Percentiles rank a stretch among this genome's conserved stretches.
These are phyloP conservation scores for Mustelus asterias DNA, from an alignment of 2,113 vertebrate genomes.

Conservation along the genomic window DNA sequence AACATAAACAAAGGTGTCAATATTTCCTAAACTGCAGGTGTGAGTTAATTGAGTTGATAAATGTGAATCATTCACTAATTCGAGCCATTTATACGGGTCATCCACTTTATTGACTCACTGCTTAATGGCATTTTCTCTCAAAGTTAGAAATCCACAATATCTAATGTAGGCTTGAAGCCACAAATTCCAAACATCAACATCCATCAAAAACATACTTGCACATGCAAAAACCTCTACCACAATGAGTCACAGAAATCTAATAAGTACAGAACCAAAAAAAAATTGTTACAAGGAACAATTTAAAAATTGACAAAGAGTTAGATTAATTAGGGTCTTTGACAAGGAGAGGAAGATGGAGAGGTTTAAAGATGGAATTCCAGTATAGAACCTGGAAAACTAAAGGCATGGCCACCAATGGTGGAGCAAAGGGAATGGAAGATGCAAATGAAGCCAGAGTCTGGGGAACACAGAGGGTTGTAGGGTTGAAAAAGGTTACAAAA, in stretches of 20 bases:
- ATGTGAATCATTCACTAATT: neutral
- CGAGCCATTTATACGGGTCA: neutral
- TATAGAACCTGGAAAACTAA: no score
- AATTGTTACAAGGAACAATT: neutral
- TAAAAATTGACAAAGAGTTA: neutral
- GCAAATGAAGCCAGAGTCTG: no score
- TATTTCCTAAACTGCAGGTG: neutral
- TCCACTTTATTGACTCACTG: neutral
- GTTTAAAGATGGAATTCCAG: no score
- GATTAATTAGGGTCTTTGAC: neutral
- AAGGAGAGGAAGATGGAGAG: neutral
- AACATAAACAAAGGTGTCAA: constrained; percentile 4
- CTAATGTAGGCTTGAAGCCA: neutral
- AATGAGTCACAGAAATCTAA: neutral
- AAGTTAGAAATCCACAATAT: neutral
- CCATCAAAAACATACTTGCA: neutral
- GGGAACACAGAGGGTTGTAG: no score
- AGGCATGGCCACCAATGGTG: no score
- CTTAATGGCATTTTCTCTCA: neutral
- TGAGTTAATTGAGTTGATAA: neutral
- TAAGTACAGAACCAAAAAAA: neutral
- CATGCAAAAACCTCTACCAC: neutral
- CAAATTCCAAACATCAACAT: neutral
- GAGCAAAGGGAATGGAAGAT: no score
- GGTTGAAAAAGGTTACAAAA: neutral